A percentile compares a stretch with the other conserved stretches of the same genome.
These are phyloP conservation scores for Cynodonichthys magdalenae DNA, from an alignment of 2,797 vertebrate species.

Conservation along the genomic window DNA sequence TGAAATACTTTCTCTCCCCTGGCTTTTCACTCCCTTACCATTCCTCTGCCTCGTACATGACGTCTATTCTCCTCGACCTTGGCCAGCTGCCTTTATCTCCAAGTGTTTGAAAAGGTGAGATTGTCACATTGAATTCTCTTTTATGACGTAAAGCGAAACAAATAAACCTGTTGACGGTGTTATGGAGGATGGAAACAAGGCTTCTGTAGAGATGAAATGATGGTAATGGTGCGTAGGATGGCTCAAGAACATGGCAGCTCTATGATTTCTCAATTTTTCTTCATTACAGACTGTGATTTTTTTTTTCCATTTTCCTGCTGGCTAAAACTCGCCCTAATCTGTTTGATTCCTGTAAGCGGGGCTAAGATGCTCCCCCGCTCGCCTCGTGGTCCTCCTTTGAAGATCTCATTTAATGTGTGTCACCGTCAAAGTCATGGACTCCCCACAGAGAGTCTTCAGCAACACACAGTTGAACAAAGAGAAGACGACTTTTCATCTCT, in stretches of 20 bases:
- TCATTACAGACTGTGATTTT: slow-evolving; percentile 29
- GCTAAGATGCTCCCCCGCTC: slow-evolving; percentile 42
- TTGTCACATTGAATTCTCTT: slow-evolving; percentile 2
- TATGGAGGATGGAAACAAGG: slow-evolving; percentile 6
- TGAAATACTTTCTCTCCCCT: slow-evolving; percentile 4
- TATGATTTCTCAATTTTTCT: slow-evolving; percentile 41
- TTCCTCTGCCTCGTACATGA: slow-evolving; percentile 14
- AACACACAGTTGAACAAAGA: slow-evolving; percentile 42
- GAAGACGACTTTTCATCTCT: slow-evolving; percentile 40
- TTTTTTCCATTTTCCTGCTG: slow-evolving; percentile 61
- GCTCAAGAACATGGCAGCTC: slow-evolving; percentile 2
- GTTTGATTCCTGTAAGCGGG: slow-evolving; percentile 64
- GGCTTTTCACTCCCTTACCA: slow-evolving; percentile 1
- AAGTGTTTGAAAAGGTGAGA: slow-evolving; percentile 11
- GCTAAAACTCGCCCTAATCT: slow-evolving; percentile 45
- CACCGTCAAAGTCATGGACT: slow-evolving; percentile 47
- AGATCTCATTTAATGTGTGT: slow-evolving; percentile 55
- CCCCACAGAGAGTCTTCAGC: slow-evolving; percentile 56
- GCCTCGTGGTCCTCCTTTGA: slow-evolving; percentile 65
- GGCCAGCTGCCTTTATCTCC: slow-evolving; percentile 22
- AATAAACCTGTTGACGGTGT: slow-evolving; percentile 14
- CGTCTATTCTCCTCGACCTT: slow-evolving; percentile 49
- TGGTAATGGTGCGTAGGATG: background rate
- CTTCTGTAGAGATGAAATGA: background rate
- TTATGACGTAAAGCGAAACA: background rate